phyloP scores from a whole-genome alignment of 2,888 invertebrate genomes.

The Venusia cambrica region DNA sequence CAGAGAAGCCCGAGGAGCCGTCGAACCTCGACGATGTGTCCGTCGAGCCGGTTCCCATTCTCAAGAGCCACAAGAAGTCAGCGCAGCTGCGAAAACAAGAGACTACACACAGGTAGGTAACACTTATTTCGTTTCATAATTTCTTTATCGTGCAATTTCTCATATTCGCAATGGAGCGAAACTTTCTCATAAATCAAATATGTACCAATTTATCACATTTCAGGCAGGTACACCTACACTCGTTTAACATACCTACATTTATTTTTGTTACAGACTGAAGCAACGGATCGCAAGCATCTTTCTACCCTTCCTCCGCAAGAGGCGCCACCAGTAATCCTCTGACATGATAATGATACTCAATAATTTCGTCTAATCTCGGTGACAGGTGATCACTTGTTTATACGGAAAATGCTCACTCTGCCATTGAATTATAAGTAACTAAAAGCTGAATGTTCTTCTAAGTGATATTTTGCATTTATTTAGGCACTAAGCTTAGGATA shows the following conservation, averaged over 20 bases:
- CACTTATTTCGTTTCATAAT: too few relatives aligned
- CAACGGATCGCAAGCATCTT: conserved; percentile 76
- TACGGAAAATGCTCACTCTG: too few relatives aligned
- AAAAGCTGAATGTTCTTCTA: conserved; percentile 2
- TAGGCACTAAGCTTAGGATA: conserved; percentile 44
- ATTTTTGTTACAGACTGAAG: conserved; percentile 62
- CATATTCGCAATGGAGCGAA: too few relatives aligned
- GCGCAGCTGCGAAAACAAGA: conserved; percentile 56
- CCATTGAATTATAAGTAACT: too few relatives aligned
- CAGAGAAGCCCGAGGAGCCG: conserved; percentile 20
- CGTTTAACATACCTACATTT: background rate
- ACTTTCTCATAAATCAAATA: too few relatives aligned
- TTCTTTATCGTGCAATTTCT: too few relatives aligned
- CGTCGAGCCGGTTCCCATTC: conserved; percentile 26
- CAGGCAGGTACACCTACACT: too few relatives aligned
- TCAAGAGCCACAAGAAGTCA: conserved; percentile 54
- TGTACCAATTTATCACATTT: too few relatives aligned
- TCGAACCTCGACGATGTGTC: conserved; percentile 23
- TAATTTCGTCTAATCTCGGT: too few relatives aligned
- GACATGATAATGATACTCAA: too few relatives aligned
- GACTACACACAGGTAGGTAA: conserved; percentile 62
- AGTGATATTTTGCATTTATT: conserved; percentile 65
- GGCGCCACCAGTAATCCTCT: conserved; percentile 58
- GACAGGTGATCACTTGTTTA: too few relatives aligned
- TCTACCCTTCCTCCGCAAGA: conserved; percentile 71